Evolutionary conservation across 1,140 invertebrate genomes (phyloP).

Genomic region (Rhopalosiphum padi): DNA sequence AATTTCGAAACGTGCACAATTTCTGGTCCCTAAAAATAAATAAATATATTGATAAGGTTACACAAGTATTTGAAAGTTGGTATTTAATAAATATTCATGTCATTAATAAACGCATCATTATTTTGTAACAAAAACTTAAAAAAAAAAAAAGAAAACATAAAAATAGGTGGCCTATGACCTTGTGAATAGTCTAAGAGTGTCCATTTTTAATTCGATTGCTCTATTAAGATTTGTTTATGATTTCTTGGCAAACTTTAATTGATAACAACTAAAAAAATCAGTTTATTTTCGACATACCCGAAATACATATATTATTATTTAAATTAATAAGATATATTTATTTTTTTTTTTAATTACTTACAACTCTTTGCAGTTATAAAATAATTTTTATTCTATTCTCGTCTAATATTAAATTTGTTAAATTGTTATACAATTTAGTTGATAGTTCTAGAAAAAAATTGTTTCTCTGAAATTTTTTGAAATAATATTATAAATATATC

Average conservation of each 20-base stretch:
- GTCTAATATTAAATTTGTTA: not conserved
- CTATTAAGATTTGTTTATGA: conserved; percentile 29
- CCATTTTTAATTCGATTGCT: conserved; percentile 36
- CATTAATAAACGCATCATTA: not conserved
- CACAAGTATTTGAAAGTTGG: not conserved
- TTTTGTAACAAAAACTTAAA: conserved; percentile 23
- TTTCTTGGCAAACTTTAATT: conserved; percentile 10
- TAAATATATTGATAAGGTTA: not conserved
- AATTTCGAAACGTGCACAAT: conserved; percentile 89
- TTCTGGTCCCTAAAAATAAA: conserved; percentile 81
- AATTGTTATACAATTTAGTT: too few relatives aligned
- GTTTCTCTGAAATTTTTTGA: not conserved
- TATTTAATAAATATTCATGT: not conserved
- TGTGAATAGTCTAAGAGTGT: not conserved
- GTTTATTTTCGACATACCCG: not conserved
- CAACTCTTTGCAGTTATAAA: not conserved
- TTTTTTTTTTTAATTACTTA: not conserved
- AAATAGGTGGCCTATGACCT: not conserved
- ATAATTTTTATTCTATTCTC: not conserved
- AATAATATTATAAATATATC: too few relatives aligned
- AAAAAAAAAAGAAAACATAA: conserved; percentile 19
- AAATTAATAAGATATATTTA: not conserved
- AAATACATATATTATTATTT: not conserved
- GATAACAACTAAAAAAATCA: not conserved
- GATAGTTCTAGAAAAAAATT: not conserved